Base-by-base conservation (phyloP, 1,140 invertebrate species). In the Lordiphosa collinella region DNA sequence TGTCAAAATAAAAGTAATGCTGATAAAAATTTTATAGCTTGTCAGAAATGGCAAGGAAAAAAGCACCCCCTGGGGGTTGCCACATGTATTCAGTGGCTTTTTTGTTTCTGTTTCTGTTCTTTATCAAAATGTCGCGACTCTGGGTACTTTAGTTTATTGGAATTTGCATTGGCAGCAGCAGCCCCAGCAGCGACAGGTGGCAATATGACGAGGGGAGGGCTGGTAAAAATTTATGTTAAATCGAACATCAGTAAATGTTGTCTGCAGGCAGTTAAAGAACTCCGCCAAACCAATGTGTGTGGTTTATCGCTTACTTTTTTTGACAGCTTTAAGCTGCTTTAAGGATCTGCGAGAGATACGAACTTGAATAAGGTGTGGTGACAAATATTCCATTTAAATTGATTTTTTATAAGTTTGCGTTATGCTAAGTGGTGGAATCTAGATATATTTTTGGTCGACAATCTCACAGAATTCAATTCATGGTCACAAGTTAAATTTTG, bases 11-110 rank as follows among this genome's bases (percentile, higher is more conserved):
- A 84, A 84, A 84, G 78, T 84, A 84, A 84, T 79, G 78, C 73
- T 84, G 78, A 84, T 84, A 84, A 84, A 84, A 85, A 70, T 84
- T 84, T 84, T 84, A 84, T 84, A 85, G 79, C 78, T 73, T 85
- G 68, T 73, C 72, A 84, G 73, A 85, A 72, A 78, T 84, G 73
- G 50, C 34, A 49, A 67, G 36, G 55, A 68, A 76, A 67, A 60
- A 38, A 56, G 61, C 56, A 32, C 50, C 38, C 25, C 10, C 22
- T n/a, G 64, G 55, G 53, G 53, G 53, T 63, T 71, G 58, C 53
- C 57, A 49, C 25, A 22, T 22, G 18, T 22, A 36, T 11, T 41
- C 18, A 31, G 35, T 47, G 51, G 34, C 34, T 18, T 59, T 52
- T 49, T 35, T 48, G 31, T 53, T 36, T 37, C 32, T 53, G 34